Conservation (phyloP, 2,888 invertebrate species). For the Dusona sp. region DNA sequence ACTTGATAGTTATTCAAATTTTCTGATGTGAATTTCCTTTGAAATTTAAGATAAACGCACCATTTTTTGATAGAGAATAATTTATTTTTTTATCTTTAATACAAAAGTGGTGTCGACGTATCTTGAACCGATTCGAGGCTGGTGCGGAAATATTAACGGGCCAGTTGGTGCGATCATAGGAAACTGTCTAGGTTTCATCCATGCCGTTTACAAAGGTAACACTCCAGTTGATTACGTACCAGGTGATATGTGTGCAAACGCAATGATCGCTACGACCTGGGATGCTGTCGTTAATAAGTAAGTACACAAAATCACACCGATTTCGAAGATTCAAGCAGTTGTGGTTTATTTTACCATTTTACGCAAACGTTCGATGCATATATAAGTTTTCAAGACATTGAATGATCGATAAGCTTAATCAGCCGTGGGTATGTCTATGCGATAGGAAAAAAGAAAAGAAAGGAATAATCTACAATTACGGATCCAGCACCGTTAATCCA, state of each 20-base stretch:
- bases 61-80: background rate
- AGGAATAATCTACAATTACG: constrained; percentile 92
- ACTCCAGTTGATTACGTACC: constrained; percentile 74
- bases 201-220: constrained; percentile 60
- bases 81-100: background rate
- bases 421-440: background rate
- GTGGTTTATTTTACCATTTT: too few species aligned
- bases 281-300: constrained; percentile 75
- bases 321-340: background rate
- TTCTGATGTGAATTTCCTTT: background rate
- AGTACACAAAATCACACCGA: background rate
- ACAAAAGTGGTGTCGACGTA: constrained; percentile 73
- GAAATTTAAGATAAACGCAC: background rate
- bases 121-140: constrained; percentile 74
- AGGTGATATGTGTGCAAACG: constrained; percentile 76
- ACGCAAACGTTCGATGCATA: background rate
- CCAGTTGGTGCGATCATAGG: constrained; percentile 63
- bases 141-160: constrained; percentile 72
- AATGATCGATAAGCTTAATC: background rate
- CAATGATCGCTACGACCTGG: constrained; percentile 74
- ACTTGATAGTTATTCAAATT: background rate
- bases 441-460: constrained; percentile 74
- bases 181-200: constrained; percentile 71
- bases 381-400: background rate
- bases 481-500: constrained; percentile 90